Conservation (phyloP, 2,797 vertebrate genomes). For the Benthosema pterotum region DNA sequence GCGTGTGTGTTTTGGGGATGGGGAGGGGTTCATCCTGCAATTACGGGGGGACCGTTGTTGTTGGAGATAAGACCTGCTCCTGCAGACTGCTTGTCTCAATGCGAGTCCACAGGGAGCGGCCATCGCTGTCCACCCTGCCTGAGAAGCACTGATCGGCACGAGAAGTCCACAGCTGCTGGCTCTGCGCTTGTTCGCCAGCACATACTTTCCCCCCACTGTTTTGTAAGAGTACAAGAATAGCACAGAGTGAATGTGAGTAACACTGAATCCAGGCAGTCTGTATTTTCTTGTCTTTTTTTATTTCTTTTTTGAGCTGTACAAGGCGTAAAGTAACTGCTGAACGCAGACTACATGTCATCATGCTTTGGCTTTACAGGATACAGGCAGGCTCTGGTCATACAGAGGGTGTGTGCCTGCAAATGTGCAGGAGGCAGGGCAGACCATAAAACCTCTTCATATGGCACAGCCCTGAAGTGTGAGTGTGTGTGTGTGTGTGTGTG, state of each 20-base stretch:
- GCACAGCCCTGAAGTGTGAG: background rate
- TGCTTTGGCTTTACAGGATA: background rate
- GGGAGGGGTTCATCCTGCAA: conserved; percentile 65
- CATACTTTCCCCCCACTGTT: conserved; percentile 11
- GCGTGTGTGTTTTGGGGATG: conserved; percentile 47
- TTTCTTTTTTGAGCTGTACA: background rate
- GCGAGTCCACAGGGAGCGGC: conserved; percentile 53
- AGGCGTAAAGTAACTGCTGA: background rate
- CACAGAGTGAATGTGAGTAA: background rate
- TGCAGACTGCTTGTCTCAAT: conserved; percentile 65
- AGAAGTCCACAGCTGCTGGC: conserved; percentile 25
- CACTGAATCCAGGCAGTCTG: background rate
- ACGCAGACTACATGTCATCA: background rate
- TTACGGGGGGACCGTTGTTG: conserved; percentile 60
- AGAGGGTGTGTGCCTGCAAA: conserved; percentile 10
- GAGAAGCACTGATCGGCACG: conserved; percentile 41
- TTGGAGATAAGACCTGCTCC: conserved; percentile 59
- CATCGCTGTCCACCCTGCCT: conserved; percentile 46
- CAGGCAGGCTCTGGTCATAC: conserved; percentile 6
- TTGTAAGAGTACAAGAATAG: conserved; percentile 9
- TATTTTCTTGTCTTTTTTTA: background rate
- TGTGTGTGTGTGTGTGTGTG: background rate
- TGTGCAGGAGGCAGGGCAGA: background rate
- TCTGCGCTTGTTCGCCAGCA: conserved; percentile 12
- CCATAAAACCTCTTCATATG: background rate